Conservation (phyloP, 2,797 vertebrate genomes). For the Ispidina picta region DNA sequence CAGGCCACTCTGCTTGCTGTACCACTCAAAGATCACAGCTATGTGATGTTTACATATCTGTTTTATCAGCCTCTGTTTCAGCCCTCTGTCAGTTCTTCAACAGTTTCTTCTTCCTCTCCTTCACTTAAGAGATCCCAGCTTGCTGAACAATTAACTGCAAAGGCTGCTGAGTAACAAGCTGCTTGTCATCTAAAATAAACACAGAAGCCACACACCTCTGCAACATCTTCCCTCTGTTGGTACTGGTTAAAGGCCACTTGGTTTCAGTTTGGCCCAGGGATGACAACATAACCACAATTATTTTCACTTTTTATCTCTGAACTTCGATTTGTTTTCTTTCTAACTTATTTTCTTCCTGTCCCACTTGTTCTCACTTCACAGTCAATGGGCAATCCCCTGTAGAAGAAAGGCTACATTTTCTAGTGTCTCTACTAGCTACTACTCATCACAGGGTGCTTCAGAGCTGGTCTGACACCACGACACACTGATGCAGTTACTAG, state of each 20-base stretch:
- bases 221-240: not conserved
- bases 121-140: not conserved
- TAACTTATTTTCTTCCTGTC: not conserved
- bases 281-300: not conserved
- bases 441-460: not conserved
- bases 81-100: not conserved
- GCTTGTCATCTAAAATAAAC: not conserved
- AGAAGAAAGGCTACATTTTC: not conserved
- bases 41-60: not conserved
- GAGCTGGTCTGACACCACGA: not conserved
- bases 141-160: not conserved
- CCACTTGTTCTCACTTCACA: not conserved
- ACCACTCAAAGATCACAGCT: not conserved
- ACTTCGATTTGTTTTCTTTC: not conserved
- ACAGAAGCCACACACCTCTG: not conserved
- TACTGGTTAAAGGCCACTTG: not conserved
- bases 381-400: not conserved
- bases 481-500: not conserved
- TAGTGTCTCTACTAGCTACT: not conserved
- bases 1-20: not conserved
- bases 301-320: not conserved
- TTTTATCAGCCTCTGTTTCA: conserved; percentile 11
- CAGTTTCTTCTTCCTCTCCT: not conserved
- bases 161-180: not conserved
- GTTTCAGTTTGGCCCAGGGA: not conserved